Evolutionary conservation across 2,113 vertebrate species (phyloP), one percentile per base, ranked within the genome.

Genomic region (Dromiciops gliroides): DNA sequence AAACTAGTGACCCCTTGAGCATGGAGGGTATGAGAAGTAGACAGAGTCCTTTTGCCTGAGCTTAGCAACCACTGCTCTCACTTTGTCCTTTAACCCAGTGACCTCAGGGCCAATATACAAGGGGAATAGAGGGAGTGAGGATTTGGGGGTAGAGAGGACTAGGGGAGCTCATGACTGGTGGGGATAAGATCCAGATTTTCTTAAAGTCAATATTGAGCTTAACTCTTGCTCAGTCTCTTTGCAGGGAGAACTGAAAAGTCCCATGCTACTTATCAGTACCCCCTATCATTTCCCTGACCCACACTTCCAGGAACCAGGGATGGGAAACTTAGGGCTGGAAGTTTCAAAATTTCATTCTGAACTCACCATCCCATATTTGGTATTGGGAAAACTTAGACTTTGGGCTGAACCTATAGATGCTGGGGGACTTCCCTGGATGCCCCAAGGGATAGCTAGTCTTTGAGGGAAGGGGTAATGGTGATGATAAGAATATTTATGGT

Each of bases 331-430:
- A 28, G 90, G 19, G 22, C 8, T 48, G 25, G 19, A 22, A 48
- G 48, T 96, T 96, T 96, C 88, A 95, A 22, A 48, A 31, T 96
- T 96, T 96, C 88, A 94, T 10, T 53, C 24, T 67, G 48, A 97
- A 92, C 24, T 95, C 90, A 97, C 95, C 96, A 92, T 83, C 8
- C n/a, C 19, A 95, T 95, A 94, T 90, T 93, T 89, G 88, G 23
- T 96, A 50, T 47, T 93, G 91, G 51, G 89, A 93, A 97, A 94
- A 47, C 91, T 50, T 0, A 90, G 51, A 4, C 51, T 97, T 93
- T 16, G 9, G 88, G 88, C 6, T 60, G 95, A 95, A 22, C 37
- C 47, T 92, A 89, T 51, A 93, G 44, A 25, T 51, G 31, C 92
- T 56, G 75, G 23, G 90, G 60, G 24, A 91, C 50, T 92, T 94